Conservation (phyloP, 2,113 vertebrate genomes). For the Toxotes chatareus region DNA sequence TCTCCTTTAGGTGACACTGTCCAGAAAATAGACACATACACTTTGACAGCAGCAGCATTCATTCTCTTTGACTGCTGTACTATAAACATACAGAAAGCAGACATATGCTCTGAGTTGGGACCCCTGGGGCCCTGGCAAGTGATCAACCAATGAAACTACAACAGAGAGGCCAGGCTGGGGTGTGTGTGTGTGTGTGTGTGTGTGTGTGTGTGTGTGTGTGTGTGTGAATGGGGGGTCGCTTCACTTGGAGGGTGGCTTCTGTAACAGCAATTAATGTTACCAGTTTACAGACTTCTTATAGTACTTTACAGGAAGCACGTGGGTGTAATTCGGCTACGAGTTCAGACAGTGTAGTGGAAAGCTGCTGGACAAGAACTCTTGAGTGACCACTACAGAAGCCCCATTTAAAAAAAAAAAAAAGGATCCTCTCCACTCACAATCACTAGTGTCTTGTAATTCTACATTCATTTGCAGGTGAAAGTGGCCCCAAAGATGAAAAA, state of each 20-base stretch:
- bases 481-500: not conserved
- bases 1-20: slow-evolving; percentile 49
- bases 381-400: slow-evolving; percentile 34
- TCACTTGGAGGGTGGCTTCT: slow-evolving; percentile 59
- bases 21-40: slow-evolving; percentile 64
- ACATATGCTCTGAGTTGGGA: slow-evolving; percentile 80
- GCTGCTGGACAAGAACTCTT: slow-evolving; percentile 29
- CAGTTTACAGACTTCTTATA: slow-evolving; percentile 69
- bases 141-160: slow-evolving; percentile 79
- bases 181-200: slow-evolving; percentile 27
- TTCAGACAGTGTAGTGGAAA: slow-evolving; percentile 48
- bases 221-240: slow-evolving; percentile 32
- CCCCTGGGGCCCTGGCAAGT: slow-evolving; percentile 74
- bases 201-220: slow-evolving; percentile 25
- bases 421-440: not conserved
- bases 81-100: slow-evolving; percentile 78
- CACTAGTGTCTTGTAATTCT: not conserved
- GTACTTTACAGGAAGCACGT: slow-evolving; percentile 65
- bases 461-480: not conserved
- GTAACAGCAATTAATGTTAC: slow-evolving; percentile 73
- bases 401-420: slow-evolving; percentile 19
- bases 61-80: slow-evolving; percentile 71
- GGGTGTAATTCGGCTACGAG: slow-evolving; percentile 50
- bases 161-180: slow-evolving; percentile 67
- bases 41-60: slow-evolving; percentile 67